phyloP scores from a whole-genome alignment of 64 coral and sea anemone species.

The Actinia equina region DNA sequence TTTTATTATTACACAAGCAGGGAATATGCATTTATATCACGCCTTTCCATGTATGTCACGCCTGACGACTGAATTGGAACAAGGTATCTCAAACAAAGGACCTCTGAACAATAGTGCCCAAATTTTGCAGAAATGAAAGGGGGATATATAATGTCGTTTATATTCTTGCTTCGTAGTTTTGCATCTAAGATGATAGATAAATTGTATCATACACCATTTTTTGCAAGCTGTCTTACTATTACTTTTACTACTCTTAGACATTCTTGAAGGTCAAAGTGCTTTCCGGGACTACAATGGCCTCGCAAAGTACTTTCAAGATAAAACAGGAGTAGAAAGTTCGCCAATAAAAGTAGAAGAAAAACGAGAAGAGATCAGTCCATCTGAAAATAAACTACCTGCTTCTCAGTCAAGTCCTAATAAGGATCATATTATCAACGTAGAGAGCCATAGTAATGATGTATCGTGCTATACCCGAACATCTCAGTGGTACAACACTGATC shows the following conservation, averaged over 20 bases:
- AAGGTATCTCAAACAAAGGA: too few relatives aligned
- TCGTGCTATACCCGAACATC: neutral
- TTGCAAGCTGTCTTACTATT: too few relatives aligned
- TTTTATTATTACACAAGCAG: neutral
- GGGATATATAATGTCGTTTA: too few relatives aligned
- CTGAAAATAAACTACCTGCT: neutral
- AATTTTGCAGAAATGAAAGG: too few relatives aligned
- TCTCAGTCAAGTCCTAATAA: neutral
- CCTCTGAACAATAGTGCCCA: too few relatives aligned
- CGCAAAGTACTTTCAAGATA: neutral
- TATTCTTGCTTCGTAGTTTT: neutral
- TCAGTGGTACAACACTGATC: neutral
- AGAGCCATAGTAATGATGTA: neutral
- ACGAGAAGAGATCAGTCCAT: neutral
- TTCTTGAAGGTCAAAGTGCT: constrained; percentile 10
- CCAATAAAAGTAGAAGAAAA: neutral
- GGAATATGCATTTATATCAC: neutral
- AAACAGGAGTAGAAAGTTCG: neutral
- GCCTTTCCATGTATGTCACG: neutral
- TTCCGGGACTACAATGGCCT: neutral
- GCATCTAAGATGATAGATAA: too few relatives aligned
- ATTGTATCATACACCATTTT: too few relatives aligned
- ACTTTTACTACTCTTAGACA: neutral
- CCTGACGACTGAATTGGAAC: neutral
- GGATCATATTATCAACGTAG: neutral